A percentile compares a stretch with the other conserved stretches of the same genome.
These are phyloP conservation scores for Phymatocera aterrima DNA, from an alignment of 2,888 invertebrate species.

Conservation along the genomic window DNA sequence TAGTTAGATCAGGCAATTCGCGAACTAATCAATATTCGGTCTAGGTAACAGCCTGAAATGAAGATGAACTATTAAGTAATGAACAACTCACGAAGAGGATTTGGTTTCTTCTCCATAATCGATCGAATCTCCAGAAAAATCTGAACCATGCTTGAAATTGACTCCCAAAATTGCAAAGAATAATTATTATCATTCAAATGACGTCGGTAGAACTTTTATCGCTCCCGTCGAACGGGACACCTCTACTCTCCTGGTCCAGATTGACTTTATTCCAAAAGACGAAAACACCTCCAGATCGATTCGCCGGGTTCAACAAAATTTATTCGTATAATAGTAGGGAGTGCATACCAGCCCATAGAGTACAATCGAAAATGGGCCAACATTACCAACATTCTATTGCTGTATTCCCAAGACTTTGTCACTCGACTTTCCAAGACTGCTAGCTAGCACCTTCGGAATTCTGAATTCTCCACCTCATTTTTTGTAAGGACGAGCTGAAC, in stretches of 20 bases:
- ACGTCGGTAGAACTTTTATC: neutral
- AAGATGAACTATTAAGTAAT: neutral
- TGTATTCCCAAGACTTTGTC: conserved; percentile 8
- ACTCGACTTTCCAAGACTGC: neutral
- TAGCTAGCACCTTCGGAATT: conserved; percentile 18
- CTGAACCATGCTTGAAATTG: neutral
- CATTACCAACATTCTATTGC: conserved; percentile 4
- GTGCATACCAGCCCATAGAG: neutral
- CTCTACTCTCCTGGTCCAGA: neutral
- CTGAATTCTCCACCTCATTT: conserved; percentile 20
- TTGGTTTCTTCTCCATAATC: neutral
- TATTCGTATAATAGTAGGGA: neutral
- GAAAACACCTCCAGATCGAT: neutral
- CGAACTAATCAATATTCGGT: neutral
- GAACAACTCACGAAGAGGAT: neutral
- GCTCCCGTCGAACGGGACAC: neutral
- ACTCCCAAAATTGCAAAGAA: neutral
- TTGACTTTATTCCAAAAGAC: neutral
- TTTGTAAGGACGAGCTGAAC: neutral
- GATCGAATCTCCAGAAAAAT: neutral
- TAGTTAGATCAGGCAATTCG: neutral
- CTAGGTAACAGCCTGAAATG: neutral
- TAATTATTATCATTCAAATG: neutral
- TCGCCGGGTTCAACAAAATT: neutral
- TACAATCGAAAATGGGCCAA: neutral